Evolutionary conservation across 64 coral and sea anemone species (phyloP).

Genomic region (Montipora cactus): DNA sequence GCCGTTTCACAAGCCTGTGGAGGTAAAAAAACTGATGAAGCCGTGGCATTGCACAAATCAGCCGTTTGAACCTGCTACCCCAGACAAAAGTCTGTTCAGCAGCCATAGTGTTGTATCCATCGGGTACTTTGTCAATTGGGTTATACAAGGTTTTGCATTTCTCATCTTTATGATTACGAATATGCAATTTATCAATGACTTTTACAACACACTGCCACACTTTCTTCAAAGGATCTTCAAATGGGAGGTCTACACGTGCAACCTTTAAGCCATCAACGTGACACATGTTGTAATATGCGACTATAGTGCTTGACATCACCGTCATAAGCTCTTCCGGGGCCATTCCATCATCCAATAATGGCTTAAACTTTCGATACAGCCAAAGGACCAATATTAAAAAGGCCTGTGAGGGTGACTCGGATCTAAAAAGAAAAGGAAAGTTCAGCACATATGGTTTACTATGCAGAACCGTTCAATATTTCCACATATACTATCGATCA

Average conservation of each 20-base stretch:
- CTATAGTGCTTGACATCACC: background rate
- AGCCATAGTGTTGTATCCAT: too few species aligned
- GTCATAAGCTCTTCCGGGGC: background rate
- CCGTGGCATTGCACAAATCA: too few species aligned
- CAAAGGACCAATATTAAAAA: background rate
- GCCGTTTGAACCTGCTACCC: background rate
- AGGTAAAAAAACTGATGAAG: slow-evolving; percentile 33
- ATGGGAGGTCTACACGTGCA: too few species aligned
- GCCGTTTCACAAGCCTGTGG: too few species aligned
- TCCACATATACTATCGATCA: background rate
- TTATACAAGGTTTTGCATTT: too few species aligned
- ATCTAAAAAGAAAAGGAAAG: background rate
- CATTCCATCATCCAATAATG: background rate
- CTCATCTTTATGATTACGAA: too few species aligned
- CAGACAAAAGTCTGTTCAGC: background rate
- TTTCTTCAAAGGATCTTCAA: too few species aligned
- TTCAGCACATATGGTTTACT: background rate
- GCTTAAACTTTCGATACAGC: background rate
- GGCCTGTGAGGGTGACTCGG: slow-evolving; percentile 35
- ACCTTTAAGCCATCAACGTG: slow-evolving; percentile 18
- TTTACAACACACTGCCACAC: too few species aligned
- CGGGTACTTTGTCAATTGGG: too few species aligned
- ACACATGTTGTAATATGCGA: slow-evolving; percentile 52
- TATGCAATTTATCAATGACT: too few species aligned
- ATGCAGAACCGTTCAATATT: background rate